Evolutionary conservation across 2,888 invertebrate species (phyloP), one percentile per base, ranked within the genome.

Genomic region (Lasioglossum calceatum): DNA sequence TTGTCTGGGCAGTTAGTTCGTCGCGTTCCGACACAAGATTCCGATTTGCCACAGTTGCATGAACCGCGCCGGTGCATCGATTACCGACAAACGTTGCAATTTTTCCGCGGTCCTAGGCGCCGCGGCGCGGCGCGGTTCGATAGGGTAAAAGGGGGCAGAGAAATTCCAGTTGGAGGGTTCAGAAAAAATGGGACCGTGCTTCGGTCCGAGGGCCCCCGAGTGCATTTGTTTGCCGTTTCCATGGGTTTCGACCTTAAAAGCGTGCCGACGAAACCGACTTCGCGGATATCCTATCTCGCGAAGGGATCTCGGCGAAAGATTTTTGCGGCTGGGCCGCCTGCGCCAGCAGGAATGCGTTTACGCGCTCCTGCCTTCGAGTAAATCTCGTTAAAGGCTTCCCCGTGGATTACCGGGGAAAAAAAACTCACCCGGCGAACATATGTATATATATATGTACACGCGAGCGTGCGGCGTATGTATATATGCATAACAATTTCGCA

Each of bases 241-340:
- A 82, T 86, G 86, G 82, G 86, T 91, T 89, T 91, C 92, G 93
- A 92, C 91, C 92, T 93, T 92, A 93, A 93, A 92, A 92, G 91
- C 91, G 89, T 92, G 90, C 89, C 93, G 91, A 91, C 88, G 89
- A 85, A 89, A 89, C 91, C 92, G 91, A 92, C 90, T 79, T 77
- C 92, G 91, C 93, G 93, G 92, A 93, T 93, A 93, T 91, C 90
- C 91, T 93, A 93, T 94, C 94, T 93, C 91, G 92, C 92, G 92
- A 92, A 92, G 91, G 92, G 93, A 94, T 94, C 94, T 93, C 85
- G 90, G 82, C 86, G 86, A 71, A 58, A 87, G 88, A 86, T 88
- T 87, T 89, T 89, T 87, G 84, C 87, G 74, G 79, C 79, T 39
- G 64, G 58, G 84, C 84, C 84, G 86, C 87, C 87, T 84, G 89